Evolutionary conservation across 2,888 invertebrate genomes (phyloP), one percentile per base, ranked within the genome.

Genomic region (Tetanocera ferruginea): DNA sequence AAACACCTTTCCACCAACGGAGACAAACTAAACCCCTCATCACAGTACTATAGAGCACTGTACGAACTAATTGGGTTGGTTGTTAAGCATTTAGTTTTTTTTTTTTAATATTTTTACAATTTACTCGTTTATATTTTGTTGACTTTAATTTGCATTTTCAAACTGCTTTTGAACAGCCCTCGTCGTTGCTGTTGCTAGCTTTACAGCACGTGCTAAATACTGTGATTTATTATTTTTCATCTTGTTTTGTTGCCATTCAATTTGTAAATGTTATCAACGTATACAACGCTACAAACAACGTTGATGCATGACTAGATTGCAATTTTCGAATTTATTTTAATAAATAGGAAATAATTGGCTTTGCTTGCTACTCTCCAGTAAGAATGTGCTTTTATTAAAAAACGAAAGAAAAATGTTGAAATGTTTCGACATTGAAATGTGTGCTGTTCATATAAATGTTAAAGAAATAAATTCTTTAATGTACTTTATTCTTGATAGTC

Each of bases 161-260:
- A 62, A 62, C 3, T 62, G 9, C 23, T 55, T n/a, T 55, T 55
- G 9, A n/a, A n/a, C 19, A 19, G 19, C 19, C 37, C 14, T 31
- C 49, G 64, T 75, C 19, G 62, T 34, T 77, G 79, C 76, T 83
- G 80, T 76, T n/a, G 14, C 17, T 11, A 11, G n/a, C 19, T 28
- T 60, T 34, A 19, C 25, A 81, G 85, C 86, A 85, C 85, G 85
- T 85, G 85, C 86, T 81, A 79, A 78, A 52, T 49, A 55, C 55
- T 34, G 34, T 75, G 75, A 75, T 67, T 75, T 67, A 37, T 25
- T 49, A 60, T 60, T 73, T 71, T 62, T 73, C 49, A 49, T 71
- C 60, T 72, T 31, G 31, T 34, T 34, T 37, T 17, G 62, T 51
- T 74, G 62, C 23, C 55, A 23, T 67, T 52, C 62, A 66, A 75